phyloP scores from a whole-genome alignment of 2,888 invertebrate species.

The Pseudanteris insignis region DNA sequence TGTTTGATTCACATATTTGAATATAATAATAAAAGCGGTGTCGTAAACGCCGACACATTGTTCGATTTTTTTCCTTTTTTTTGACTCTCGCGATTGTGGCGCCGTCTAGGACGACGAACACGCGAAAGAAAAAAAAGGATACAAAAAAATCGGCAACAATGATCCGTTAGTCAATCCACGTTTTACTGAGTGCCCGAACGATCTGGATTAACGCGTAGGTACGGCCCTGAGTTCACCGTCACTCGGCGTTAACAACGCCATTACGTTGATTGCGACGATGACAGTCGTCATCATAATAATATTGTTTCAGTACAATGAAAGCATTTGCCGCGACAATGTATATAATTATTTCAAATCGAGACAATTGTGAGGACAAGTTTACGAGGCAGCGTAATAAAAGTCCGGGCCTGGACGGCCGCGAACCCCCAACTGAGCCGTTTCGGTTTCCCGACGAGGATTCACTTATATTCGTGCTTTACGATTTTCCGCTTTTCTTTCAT shows the following conservation, averaged over 20 bases:
- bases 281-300: not conserved
- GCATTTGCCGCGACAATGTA: not conserved
- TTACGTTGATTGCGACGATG: too few species aligned
- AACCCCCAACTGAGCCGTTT: slow-evolving; percentile 31
- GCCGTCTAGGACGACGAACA: too few species aligned
- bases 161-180: too few species aligned
- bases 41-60: slow-evolving; percentile 19
- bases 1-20: slow-evolving; percentile 28
- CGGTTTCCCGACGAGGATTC: slow-evolving; percentile 26
- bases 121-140: too few species aligned
- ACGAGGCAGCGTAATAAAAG: slow-evolving; percentile 8
- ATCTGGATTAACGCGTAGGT: too few species aligned
- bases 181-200: too few species aligned
- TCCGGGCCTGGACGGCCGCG: slow-evolving; percentile 4
- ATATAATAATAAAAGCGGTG: slow-evolving; percentile 28
- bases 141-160: too few species aligned
- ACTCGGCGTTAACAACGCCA: too few species aligned
- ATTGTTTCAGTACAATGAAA: not conserved
- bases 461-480: slow-evolving; percentile 32
- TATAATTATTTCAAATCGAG: slow-evolving; percentile 9
- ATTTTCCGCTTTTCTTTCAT: slow-evolving; percentile 22
- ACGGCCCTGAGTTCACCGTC: too few species aligned
- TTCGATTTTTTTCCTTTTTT: too few species aligned
- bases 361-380: slow-evolving; percentile 13
- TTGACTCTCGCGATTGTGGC: too few species aligned